phyloP scores from a whole-genome alignment of 2,888 invertebrate genomes.

The Calameuta idolon region DNA sequence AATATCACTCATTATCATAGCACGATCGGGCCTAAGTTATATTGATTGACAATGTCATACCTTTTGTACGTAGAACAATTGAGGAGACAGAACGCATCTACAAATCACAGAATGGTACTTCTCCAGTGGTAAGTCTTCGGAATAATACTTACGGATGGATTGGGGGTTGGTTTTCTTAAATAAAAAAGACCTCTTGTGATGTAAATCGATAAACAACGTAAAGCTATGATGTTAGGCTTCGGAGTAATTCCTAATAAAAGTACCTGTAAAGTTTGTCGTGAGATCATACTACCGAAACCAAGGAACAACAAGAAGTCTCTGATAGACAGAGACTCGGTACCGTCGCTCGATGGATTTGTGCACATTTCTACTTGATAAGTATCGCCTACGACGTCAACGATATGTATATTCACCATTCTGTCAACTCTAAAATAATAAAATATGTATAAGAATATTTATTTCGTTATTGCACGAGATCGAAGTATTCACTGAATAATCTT shows the following conservation, averaged over 20 bases:
- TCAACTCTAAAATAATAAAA: conserved; percentile 19
- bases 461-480: conserved; percentile 42
- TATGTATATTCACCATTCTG: conserved; percentile 48
- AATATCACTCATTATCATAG: background rate
- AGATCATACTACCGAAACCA: conserved; percentile 58
- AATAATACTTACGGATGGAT: conserved; percentile 49
- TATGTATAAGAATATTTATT: conserved; percentile 34
- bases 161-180: conserved; percentile 36
- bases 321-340: conserved; percentile 51
- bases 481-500: conserved; percentile 12
- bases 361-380: conserved; percentile 63
- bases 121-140: conserved; percentile 63
- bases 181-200: background rate
- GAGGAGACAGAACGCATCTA: conserved; percentile 74
- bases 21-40: background rate
- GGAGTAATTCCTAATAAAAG: background rate
- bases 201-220: background rate
- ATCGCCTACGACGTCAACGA: conserved; percentile 39
- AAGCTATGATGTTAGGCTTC: background rate
- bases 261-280: conserved; percentile 39
- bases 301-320: conserved; percentile 67
- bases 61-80: conserved; percentile 76
- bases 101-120: conserved; percentile 70
- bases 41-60: conserved; percentile 60
- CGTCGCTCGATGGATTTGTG: conserved; percentile 24